Base-by-base conservation (phyloP, 2,113 vertebrate species). In the Notothenia rossii region DNA sequence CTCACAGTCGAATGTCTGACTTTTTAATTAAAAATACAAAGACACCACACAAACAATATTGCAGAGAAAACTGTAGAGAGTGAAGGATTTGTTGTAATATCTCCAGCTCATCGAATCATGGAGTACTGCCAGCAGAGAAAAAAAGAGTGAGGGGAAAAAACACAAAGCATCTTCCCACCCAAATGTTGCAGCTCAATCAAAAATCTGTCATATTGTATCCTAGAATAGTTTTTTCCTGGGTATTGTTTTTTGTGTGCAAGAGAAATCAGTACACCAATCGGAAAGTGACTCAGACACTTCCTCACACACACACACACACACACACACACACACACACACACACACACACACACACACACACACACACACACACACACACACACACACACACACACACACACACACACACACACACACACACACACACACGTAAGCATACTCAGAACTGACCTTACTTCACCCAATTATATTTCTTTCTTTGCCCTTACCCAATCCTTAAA, bases 181-280 rank as follows among this genome's bases (percentile, higher is more conserved):
- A 66, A 86, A 68, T 73, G 75, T 75, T 65, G 53, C 59, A 81
- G 65, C 73, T 82, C 75, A 84, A 69, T 58, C 22, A 29, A 51
- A 86, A 78, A 75, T 71, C n/a, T 22, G 17, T 79, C 67, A 78
- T 43, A 82, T 84, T 88, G 80, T 74, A 40, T 82, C 69, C 66
- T 69, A 75, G 53, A 58, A 74, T 2, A 60, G 75, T 82, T 84
- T 83, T 80, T 88, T 75, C 81, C 83, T 77, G 53, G 56, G 73
- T 83, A 89, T 89, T 82, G 46, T 2, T 84, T 87, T 81, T 40
- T 69, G 49, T 10, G 3, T 51, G 48, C 70, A 43, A 73, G 81
- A 80, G 82, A 82, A 85, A 72, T 83, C 66, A 53, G 76, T 46
- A 90, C 83, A 89, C 92, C 90, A 74, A 80, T 90, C 73, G 74